Base-by-base conservation (phyloP, 2,888 invertebrate genomes). In the Anaspis maculata region DNA sequence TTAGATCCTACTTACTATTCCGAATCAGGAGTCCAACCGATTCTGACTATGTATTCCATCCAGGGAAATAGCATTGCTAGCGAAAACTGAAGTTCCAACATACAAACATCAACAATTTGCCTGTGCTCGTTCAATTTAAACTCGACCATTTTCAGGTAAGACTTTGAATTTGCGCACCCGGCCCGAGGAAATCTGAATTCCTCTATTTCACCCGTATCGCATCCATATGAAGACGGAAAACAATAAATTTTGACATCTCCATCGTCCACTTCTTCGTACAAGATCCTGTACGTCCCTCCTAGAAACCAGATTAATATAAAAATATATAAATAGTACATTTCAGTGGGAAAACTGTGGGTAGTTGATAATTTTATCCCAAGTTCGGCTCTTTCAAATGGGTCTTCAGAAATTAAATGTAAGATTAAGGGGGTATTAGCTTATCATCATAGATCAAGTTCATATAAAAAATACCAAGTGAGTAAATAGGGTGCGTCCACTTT, bases 21-120 rank as follows among this genome's bases (percentile, higher is more conserved):
- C 15, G 89, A 86, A 59, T 90, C 85, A 0, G 90, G 87, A 0
- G 89, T 89, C 96, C 97, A 98, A 0, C 95, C 96, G 9, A 87
- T 89, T 45, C 97, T 69, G 1, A 94, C 89, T 44, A 98, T 72
- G 66, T 98, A 98, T 59, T 98, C 97, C 69, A 87, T 79, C 87
- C 90, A 90, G 0, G 91, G 87, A 61, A 92, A 92, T 39, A 87
- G 73, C 32, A 80, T 77, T 27, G 79, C 73, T n/a, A 91, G 64
- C 0, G 86, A 79, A 54, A 81, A 82, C 27, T 79, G 74, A 43
- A 90, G 67, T 49, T 86, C 85, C 51, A 81, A 74, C 67, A 79
- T 80, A 51, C 79, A 75, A 33, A 87, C 73, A 48, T 89, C 83
- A 1, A 75, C 73, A 34, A 86, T 83, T 59, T 85, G 82, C 52